phyloP scores from a whole-genome alignment of 2,113 vertebrate species.

The Fulica atra region DNA sequence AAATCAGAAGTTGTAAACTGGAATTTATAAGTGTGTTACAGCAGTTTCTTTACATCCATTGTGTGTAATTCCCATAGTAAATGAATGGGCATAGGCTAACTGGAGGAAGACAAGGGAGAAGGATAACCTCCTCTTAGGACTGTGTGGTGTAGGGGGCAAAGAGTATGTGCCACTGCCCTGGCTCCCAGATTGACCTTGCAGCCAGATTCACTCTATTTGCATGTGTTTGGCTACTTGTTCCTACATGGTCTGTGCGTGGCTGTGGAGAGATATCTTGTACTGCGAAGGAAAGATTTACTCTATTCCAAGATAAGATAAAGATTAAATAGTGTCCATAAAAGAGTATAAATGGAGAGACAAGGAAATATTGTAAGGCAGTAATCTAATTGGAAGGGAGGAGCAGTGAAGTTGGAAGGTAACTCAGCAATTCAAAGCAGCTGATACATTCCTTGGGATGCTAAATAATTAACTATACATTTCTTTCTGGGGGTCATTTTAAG shows the following conservation, averaged over 20 bases:
- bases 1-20: background rate
- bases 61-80: background rate
- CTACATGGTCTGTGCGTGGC: background rate
- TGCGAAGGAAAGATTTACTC: background rate
- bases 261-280: background rate
- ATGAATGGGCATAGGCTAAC: background rate
- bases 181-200: background rate
- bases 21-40: background rate
- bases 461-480: slow-evolving; percentile 31
- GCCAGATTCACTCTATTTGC: background rate
- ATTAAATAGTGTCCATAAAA: background rate
- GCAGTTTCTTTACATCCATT: background rate
- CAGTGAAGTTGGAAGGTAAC: background rate
- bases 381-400: background rate
- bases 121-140: background rate
- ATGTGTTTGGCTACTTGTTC: background rate
- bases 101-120: background rate
- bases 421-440: background rate
- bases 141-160: background rate
- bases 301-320: background rate
- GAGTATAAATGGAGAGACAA: background rate
- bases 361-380: background rate
- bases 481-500: background rate
- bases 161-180: background rate
- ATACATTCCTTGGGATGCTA: background rate